Evolutionary conservation across 1,140 invertebrate genomes (phyloP).

Genomic region (Neelides sp.): DNA sequence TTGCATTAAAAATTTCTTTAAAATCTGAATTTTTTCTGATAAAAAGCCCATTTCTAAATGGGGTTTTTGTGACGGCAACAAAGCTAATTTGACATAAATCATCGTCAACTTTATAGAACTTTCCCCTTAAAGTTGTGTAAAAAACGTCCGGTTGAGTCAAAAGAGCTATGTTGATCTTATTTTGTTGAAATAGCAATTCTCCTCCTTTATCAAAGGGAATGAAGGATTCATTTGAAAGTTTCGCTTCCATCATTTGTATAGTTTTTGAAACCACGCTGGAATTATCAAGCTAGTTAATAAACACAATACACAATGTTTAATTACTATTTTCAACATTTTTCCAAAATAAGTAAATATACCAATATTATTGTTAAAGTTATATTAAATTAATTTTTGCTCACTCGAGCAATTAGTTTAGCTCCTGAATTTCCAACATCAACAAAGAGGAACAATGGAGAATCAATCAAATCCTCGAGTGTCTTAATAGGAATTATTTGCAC

Average conservation of each 20-base stretch:
- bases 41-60: conserved; percentile 14
- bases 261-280: not conserved
- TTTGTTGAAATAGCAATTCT: too few relatives aligned
- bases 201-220: too few relatives aligned
- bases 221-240: too few relatives aligned
- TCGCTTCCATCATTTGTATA: too few relatives aligned
- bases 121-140: conserved; percentile 3
- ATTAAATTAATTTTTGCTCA: not conserved
- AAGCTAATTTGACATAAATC: conserved; percentile 3
- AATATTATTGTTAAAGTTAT: not conserved
- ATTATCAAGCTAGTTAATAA: too few relatives aligned
- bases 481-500: conserved; percentile 12
- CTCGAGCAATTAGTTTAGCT: not conserved
- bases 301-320: too few relatives aligned
- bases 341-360: not conserved
- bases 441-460: not conserved
- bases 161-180: conserved; percentile 10
- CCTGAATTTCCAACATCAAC: conserved; percentile 5
- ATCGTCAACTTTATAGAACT: not conserved
- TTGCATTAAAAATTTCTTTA: conserved; percentile 14
- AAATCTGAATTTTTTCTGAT: conserved; percentile 14
- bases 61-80: conserved; percentile 1
- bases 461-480: conserved; percentile 3
- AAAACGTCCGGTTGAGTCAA: conserved; percentile 14
- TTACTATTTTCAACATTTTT: too few relatives aligned